A percentile compares a stretch with the other conserved stretches of the same genome.
These are phyloP conservation scores for Ophion costatus DNA, from an alignment of 2,888 invertebrate genomes.

Conservation along the genomic window DNA sequence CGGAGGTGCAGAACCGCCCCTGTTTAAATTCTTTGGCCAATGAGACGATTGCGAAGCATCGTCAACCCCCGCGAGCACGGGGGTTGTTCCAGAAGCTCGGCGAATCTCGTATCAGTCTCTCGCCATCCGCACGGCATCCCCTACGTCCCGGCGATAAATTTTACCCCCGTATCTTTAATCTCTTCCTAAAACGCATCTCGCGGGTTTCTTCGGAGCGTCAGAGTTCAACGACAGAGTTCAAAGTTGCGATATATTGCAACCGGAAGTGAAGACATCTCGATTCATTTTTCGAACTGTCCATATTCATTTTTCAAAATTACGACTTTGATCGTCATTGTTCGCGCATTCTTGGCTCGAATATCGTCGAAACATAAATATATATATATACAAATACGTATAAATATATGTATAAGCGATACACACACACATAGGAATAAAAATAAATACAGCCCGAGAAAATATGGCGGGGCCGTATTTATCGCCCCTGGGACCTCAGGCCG, in stretches of 20 bases:
- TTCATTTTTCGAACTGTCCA: not conserved
- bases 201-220: slow-evolving; percentile 13
- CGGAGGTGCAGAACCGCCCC: slow-evolving; percentile 67
- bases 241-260: slow-evolving; percentile 3
- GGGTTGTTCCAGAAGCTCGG: slow-evolving; percentile 68
- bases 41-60: slow-evolving; percentile 58
- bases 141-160: slow-evolving; percentile 50
- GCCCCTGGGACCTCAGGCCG: slow-evolving; percentile 90
- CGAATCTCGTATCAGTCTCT: slow-evolving; percentile 75
- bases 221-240: slow-evolving; percentile 19
- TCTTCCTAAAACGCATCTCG: slow-evolving; percentile 13
- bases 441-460: slow-evolving; percentile 9
- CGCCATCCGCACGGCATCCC: slow-evolving; percentile 72
- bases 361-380: slow-evolving; percentile 5
- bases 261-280: slow-evolving; percentile 37
- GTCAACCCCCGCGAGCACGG: slow-evolving; percentile 63
- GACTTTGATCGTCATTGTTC: not conserved
- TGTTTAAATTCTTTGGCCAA: slow-evolving; percentile 65
- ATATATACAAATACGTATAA: not conserved
- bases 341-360: not conserved
- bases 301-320: not conserved
- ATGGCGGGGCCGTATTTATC: slow-evolving; percentile 96
- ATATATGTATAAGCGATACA: not conserved
- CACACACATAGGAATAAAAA: not conserved
- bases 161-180: slow-evolving; percentile 1